Conservation (phyloP, 2,888 invertebrate genomes). For the Eristalis pertinax region DNA sequence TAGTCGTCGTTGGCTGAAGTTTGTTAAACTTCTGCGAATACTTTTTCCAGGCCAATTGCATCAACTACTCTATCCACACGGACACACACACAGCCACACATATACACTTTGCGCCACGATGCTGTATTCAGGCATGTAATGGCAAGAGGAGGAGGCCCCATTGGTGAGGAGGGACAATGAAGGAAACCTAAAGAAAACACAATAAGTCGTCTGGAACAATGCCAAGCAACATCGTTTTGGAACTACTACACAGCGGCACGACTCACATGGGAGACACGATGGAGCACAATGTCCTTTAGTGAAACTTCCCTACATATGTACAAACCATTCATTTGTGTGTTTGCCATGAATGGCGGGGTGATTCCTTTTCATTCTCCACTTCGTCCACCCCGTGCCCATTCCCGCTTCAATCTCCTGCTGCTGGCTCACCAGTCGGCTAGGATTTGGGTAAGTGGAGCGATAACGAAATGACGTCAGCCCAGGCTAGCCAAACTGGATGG, state of each 20-base stretch:
- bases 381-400: slow-evolving; percentile 1
- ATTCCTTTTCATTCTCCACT: slow-evolving; percentile 45
- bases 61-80: slow-evolving; percentile 27
- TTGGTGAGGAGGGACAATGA: slow-evolving; percentile 18
- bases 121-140: neutral
- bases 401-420: neutral
- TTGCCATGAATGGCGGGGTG: slow-evolving; percentile 61
- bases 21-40: slow-evolving; percentile 62
- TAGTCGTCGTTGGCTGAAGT: slow-evolving; percentile 49
- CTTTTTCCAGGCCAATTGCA: slow-evolving; percentile 39
- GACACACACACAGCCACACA: neutral
- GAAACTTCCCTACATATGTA: slow-evolving; percentile 34
- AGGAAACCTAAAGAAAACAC: slow-evolving; percentile 67
- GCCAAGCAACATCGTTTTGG: slow-evolving; percentile 65
- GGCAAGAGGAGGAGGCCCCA: neutral
- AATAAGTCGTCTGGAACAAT: slow-evolving; percentile 70
- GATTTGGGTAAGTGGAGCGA: slow-evolving; percentile 55
- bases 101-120: no score
- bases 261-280: slow-evolving; percentile 56
- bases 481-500: slow-evolving; percentile 27
- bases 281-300: slow-evolving; percentile 68
- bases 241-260: slow-evolving; percentile 38
- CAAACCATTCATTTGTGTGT: slow-evolving; percentile 56
- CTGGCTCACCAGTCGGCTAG: neutral
- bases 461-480: slow-evolving; percentile 52